A percentile compares a stretch with the other conserved stretches of the same genome.
Evolutionary conservation across 1,140 invertebrate species (phyloP).

Genomic region (Drosophila ogumai): DNA sequence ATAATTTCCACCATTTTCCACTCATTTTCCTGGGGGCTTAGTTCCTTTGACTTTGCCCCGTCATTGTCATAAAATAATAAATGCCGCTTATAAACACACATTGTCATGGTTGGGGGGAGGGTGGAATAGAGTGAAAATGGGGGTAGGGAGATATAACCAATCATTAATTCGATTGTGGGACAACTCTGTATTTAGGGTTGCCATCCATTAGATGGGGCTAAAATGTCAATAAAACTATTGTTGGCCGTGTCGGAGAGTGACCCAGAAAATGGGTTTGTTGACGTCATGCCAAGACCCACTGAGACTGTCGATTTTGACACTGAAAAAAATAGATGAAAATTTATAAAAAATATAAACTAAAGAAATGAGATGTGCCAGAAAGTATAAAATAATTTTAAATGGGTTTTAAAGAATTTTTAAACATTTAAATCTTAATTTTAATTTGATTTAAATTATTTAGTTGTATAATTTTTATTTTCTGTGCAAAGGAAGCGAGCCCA

Average conservation of each 20-base stretch:
- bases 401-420: too few relatives aligned
- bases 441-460: too few relatives aligned
- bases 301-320: conserved; percentile 12
- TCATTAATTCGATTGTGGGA: conserved; percentile 56
- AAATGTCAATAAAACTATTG: conserved; percentile 59
- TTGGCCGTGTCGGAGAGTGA: conserved; percentile 41
- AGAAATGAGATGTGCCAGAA: too few relatives aligned
- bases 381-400: background rate
- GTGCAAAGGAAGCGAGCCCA: conserved; percentile 28
- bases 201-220: conserved; percentile 19
- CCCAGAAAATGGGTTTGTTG: conserved; percentile 46
- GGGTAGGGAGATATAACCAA: conserved; percentile 30
- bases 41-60: conserved; percentile 54
- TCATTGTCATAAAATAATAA: conserved; percentile 75
- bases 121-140: background rate
- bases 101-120: conserved; percentile 29
- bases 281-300: conserved; percentile 44
- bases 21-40: conserved; percentile 2
- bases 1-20: conserved; percentile 32
- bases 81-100: conserved; percentile 65
- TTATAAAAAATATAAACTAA: background rate
- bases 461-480: background rate
- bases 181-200: conserved; percentile 42
- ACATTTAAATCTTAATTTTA: background rate
- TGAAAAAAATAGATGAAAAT: background rate